phyloP scores from a whole-genome alignment of 2,888 invertebrate genomes.

The Ferdinandea cuprea region DNA sequence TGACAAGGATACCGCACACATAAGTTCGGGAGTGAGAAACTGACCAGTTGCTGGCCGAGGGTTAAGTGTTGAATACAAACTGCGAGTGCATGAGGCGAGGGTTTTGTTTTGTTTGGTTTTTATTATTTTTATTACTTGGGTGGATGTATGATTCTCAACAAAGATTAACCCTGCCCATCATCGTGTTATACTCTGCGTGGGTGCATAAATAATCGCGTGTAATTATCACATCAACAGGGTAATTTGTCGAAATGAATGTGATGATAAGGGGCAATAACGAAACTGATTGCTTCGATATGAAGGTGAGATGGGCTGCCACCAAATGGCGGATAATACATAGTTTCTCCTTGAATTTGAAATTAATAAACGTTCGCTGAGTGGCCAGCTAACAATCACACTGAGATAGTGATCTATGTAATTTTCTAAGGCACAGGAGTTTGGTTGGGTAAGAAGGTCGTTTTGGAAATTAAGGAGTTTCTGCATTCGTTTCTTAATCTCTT shows the following conservation, averaged over 20 bases:
- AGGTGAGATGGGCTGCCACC: not conserved
- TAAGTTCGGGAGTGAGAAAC: slow-evolving; percentile 22
- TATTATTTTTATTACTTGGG: slow-evolving; percentile 55
- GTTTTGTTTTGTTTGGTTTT: slow-evolving; percentile 22
- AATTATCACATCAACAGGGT: slow-evolving; percentile 73
- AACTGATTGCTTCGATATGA: slow-evolving; percentile 68
- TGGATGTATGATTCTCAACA: not conserved
- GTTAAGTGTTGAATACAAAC: slow-evolving; percentile 50
- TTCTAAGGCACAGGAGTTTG: no score
- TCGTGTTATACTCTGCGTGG: slow-evolving; percentile 29
- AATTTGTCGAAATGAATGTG: slow-evolving; percentile 70
- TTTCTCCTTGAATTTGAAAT: no score
- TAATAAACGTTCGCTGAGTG: slow-evolving; percentile 25
- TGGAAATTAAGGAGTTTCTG: no score
- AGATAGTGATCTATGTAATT: no score
- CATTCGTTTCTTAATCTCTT: no score
- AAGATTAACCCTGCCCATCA: slow-evolving; percentile 26
- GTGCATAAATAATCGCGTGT: slow-evolving; percentile 68
- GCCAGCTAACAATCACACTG: slow-evolving; percentile 26
- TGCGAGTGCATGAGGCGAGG: not conserved
- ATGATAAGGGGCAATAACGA: slow-evolving; percentile 64
- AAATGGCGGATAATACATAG: no score
- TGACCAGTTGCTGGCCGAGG: slow-evolving; percentile 56
- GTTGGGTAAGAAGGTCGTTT: no score
- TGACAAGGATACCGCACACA: slow-evolving; percentile 32